Conservation (phyloP, 2,113 vertebrate species). For the Mormyrus iriodes region DNA sequence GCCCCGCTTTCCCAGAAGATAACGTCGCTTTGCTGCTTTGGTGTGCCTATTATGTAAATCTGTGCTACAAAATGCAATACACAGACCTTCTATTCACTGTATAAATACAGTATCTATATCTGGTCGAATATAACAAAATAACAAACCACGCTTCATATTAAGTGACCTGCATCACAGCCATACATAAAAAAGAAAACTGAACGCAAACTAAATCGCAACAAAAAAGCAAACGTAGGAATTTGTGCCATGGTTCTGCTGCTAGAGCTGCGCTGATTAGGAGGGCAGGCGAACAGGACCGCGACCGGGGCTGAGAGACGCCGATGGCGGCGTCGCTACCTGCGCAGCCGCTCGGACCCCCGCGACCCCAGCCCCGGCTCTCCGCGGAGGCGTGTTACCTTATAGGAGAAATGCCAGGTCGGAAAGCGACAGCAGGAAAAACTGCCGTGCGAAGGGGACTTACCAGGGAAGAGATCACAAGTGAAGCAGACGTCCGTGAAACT, state of each 20-base stretch:
- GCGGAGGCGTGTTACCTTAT: not conserved
- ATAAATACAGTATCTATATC: not conserved
- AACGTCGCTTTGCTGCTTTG: not conserved
- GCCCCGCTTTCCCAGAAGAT: too few relatives aligned
- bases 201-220: not conserved
- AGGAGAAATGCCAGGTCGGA: not conserved
- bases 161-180: not conserved
- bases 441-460: not conserved
- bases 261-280: not conserved
- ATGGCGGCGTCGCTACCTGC: not conserved
- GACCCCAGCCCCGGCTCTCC: not conserved
- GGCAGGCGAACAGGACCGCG: not conserved
- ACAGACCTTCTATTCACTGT: not conserved
- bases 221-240: not conserved
- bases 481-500: not conserved
- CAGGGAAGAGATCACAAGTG: not conserved
- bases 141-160: not conserved
- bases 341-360: not conserved
- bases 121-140: not conserved
- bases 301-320: not conserved
- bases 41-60: not conserved
- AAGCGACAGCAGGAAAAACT: not conserved
- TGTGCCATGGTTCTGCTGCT: not conserved
- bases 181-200: not conserved
- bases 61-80: not conserved